Evolutionary conservation across 92 coral and sea anemone genomes (phyloP).

Genomic region (Diadumene lineata): DNA sequence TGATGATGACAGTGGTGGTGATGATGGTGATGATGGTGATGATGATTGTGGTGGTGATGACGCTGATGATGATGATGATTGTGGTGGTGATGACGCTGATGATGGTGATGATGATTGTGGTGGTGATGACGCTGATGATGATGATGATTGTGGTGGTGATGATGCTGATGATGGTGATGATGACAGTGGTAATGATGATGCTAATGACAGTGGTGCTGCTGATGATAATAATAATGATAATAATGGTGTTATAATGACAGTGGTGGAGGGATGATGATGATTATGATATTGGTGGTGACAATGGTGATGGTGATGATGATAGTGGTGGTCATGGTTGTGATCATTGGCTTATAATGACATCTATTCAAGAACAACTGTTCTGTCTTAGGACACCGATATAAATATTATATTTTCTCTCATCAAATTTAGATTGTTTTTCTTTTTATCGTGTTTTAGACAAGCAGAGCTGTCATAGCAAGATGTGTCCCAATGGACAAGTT

Average conservation of each 20-base stretch:
- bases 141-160: not conserved
- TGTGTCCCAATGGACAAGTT: not conserved
- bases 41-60: not conserved
- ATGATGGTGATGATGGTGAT: not conserved
- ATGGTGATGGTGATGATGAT: not conserved
- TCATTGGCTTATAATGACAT: no score
- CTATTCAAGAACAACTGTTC: no score
- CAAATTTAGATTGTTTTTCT: no score
- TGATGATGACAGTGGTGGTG: not conserved
- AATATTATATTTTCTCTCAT: no score
- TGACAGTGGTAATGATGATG: not conserved
- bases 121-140: not conserved
- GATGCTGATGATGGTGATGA: not conserved
- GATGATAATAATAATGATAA: not conserved
- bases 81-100: not conserved
- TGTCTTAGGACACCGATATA: no score
- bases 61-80: not conserved
- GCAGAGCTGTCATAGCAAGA: not conserved
- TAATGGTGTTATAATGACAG: not conserved
- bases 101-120: not conserved
- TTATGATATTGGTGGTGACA: not conserved
- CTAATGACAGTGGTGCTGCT: not conserved
- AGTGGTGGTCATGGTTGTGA: not conserved
- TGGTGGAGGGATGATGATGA: not conserved
- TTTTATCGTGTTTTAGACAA: not conserved